Evolutionary conservation across 2,888 invertebrate species (phyloP).

Genomic region (Aspidiotus rigidus): DNA sequence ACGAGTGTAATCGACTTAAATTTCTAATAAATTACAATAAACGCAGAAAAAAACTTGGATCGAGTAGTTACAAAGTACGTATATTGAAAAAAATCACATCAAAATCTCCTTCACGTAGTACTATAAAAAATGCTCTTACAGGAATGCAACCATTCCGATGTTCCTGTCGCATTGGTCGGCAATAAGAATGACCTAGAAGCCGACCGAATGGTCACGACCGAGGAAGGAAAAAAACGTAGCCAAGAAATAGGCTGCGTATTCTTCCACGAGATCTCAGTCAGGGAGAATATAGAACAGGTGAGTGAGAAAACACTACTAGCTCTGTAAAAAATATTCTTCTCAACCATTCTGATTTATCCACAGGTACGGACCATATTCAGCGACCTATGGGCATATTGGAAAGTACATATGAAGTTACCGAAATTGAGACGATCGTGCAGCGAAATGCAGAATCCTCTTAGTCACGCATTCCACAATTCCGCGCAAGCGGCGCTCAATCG

Average conservation of each 20-base stretch:
- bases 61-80: constrained; percentile 51
- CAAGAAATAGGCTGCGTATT: constrained; percentile 71
- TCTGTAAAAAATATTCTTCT: neutral
- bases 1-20: constrained; percentile 72
- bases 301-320: constrained; percentile 1
- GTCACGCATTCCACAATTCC: constrained; percentile 41
- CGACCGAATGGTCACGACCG: constrained; percentile 69
- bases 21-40: constrained; percentile 74
- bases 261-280: constrained; percentile 75
- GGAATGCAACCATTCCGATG: constrained; percentile 44
- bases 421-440: constrained; percentile 54
- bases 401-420: constrained; percentile 60
- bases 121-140: neutral
- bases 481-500: constrained; percentile 18
- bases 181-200: constrained; percentile 70
- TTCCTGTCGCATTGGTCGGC: constrained; percentile 70
- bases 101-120: neutral
- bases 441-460: constrained; percentile 45
- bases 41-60: constrained; percentile 56
- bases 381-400: constrained; percentile 66
- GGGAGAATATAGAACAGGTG: constrained; percentile 74
- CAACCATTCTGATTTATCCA: neutral
- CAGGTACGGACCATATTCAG: constrained; percentile 66
- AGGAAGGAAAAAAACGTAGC: constrained; percentile 64
- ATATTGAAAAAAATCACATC: neutral